Base-by-base conservation (phyloP, 2,888 invertebrate genomes). In the Xestia ashworthii region DNA sequence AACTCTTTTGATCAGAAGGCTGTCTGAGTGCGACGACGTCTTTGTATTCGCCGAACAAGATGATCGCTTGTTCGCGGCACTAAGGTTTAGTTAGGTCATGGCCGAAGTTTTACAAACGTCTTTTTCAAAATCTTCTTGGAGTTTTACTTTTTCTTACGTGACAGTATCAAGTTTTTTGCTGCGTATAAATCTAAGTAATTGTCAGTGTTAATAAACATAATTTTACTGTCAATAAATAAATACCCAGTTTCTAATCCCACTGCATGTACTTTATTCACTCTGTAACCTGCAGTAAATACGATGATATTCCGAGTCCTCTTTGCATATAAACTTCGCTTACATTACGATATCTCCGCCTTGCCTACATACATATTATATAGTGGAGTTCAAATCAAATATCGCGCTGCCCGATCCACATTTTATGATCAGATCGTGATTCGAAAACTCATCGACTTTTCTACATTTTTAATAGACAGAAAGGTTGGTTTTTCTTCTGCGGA, bases 371-470 rank as follows among this genome's bases (percentile, higher is more conserved):
- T 81, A 85, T 83, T 78, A 83, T 84, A 84, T 82, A 84, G 79
- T 80, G 62, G 74, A 84, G 83, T 80, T 81, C 74, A 88, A 90
- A 90, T 89, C 90, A 89, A 88, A 91, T 87, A 89, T 89, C 85
- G 84, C 88, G 74, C 74, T 83, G 81, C 78, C 71, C 88, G 82
- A 82, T 83, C 80, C 86, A 76, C 86, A 87, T 83, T 91, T 92
- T 92, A 92, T 88, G 89, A 84, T 80, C 80, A 73, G 80, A 80
- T 89, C 92, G 92, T 91, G 92, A 91, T 89, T 83, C 71, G 92
- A 85, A 90, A 90, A 84, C 89, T 87, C 86, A 89, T 87, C 78
- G 87, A 81, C 78, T 84, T 86, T 86, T 89, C 84, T 92, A 88
- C 90, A 92, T 91, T 89, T 90, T 92, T 91, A 91, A 91, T 89